Percentiles rank a stretch among this genome's conserved stretches.
Evolutionary conservation across 2,797 vertebrate genomes (phyloP).

Genomic region (Leptoclinus maculatus): DNA sequence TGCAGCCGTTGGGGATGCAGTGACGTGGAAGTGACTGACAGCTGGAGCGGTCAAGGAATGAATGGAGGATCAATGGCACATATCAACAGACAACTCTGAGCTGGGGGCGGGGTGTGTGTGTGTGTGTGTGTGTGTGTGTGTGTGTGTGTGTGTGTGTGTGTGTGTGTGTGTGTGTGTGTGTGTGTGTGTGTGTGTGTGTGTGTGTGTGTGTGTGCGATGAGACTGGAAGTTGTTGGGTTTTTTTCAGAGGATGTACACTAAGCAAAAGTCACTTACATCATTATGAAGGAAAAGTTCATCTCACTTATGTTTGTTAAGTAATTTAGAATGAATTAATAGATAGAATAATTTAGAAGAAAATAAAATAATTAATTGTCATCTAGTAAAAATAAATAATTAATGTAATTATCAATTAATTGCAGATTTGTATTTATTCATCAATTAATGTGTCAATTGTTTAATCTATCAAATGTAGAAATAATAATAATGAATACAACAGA

Average conservation of each 20-base stretch:
- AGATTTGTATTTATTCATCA: neutral
- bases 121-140: slow-evolving; percentile 11
- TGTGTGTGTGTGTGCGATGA: slow-evolving; percentile 2
- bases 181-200: slow-evolving; percentile 25
- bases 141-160: slow-evolving; percentile 19
- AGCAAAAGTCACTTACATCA: neutral
- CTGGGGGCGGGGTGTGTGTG: neutral
- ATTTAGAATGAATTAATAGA: neutral
- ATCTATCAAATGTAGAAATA: neutral
- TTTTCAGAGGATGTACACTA: neutral
- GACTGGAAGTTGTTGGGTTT: neutral
- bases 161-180: slow-evolving; percentile 3
- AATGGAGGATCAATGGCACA: slow-evolving; percentile 75
- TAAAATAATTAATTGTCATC: neutral
- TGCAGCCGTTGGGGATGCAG: slow-evolving; percentile 61
- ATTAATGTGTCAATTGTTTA: neutral
- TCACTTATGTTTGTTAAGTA: neutral
- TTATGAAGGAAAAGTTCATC: neutral
- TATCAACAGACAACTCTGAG: slow-evolving; percentile 62
- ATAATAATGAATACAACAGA: neutral
- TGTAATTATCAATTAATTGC: neutral
- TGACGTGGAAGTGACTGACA: slow-evolving; percentile 71
- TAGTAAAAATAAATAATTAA: neutral
- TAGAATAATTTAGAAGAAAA: neutral
- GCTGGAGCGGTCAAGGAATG: slow-evolving; percentile 60